These are phyloP conservation scores for Hofmannophila pseudospretella DNA, from an alignment of 2,888 invertebrate genomes.

Conservation along the genomic window DNA sequence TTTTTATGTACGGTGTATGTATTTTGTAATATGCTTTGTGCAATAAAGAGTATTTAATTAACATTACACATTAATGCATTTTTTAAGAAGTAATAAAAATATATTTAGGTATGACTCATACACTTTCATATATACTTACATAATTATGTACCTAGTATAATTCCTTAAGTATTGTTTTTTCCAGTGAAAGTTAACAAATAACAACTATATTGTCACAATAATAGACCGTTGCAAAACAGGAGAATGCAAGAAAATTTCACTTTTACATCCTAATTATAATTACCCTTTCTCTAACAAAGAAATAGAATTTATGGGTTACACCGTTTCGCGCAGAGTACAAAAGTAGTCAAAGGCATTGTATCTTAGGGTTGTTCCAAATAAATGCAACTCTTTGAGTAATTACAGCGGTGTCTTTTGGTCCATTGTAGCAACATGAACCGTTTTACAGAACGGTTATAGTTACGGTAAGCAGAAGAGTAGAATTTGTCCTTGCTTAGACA, in stretches of 20 bases:
- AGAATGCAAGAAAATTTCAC: conserved; percentile 59
- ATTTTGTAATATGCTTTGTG: too few species aligned
- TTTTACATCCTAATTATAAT: conserved; percentile 75
- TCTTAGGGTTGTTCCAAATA: conserved; percentile 44
- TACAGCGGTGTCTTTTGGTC: conserved; percentile 63
- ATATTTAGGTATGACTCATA: too few species aligned
- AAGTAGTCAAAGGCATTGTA: conserved; percentile 34
- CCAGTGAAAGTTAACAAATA: conserved; percentile 60
- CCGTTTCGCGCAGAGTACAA: conserved; percentile 48
- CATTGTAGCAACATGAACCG: conserved; percentile 46
- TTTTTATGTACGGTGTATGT: too few species aligned
- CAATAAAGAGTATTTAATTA: too few species aligned
- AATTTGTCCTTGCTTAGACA: conserved; percentile 31
- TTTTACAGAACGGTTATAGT: conserved; percentile 52
- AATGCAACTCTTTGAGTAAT: conserved; percentile 66
- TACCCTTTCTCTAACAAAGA: conserved; percentile 56
- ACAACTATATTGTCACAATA: conserved; percentile 31
- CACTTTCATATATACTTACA: background rate
- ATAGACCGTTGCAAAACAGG: conserved; percentile 49
- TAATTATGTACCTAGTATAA: too few species aligned
- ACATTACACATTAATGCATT: too few species aligned
- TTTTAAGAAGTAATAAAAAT: too few species aligned
- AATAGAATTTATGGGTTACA: conserved; percentile 58
- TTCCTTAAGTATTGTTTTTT: conserved; percentile 23
- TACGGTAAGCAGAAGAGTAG: conserved; percentile 65